Evolutionary conservation across 2,888 invertebrate species (phyloP).

Genomic region (Parapristionchus giblindavisi): DNA sequence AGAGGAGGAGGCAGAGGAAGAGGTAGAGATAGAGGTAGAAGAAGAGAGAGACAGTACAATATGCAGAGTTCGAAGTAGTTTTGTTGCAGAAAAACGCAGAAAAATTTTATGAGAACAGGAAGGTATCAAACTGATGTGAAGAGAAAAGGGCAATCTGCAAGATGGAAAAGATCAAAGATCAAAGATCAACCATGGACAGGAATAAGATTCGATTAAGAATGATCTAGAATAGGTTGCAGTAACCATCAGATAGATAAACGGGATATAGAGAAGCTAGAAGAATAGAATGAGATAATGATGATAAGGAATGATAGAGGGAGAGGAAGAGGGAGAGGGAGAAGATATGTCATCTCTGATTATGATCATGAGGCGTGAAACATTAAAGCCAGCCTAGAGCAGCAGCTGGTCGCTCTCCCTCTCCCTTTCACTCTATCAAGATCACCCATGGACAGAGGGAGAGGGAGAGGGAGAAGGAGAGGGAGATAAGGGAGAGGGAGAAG

Average conservation of each 20-base stretch:
- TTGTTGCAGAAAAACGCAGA: not conserved
- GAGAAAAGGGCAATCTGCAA: too few relatives aligned
- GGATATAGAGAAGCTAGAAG: not conserved
- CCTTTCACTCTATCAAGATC: not conserved
- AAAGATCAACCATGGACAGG: not conserved
- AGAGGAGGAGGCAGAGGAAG: too few relatives aligned
- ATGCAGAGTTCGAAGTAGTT: not conserved
- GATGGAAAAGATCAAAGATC: not conserved
- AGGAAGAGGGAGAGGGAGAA: too few relatives aligned
- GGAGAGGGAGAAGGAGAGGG: not conserved
- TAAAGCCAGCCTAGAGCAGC: too few relatives aligned
- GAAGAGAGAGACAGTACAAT: not conserved
- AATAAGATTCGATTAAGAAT: too few relatives aligned
- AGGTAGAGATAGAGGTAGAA: too few relatives aligned
- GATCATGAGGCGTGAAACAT: constrained; percentile 32
- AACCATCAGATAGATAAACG: too few relatives aligned
- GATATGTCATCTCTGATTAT: constrained; percentile 27
- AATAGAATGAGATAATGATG: not conserved
- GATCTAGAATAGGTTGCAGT: too few relatives aligned
- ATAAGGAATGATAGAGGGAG: not conserved
- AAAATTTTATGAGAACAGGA: not conserved
- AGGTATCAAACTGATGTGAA: too few relatives aligned
- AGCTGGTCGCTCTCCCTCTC: not conserved
- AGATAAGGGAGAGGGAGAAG: not conserved
- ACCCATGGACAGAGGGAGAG: not conserved